Base-by-base conservation (phyloP, 2,113 vertebrate species). In the Anthoscopus minutus region DNA sequence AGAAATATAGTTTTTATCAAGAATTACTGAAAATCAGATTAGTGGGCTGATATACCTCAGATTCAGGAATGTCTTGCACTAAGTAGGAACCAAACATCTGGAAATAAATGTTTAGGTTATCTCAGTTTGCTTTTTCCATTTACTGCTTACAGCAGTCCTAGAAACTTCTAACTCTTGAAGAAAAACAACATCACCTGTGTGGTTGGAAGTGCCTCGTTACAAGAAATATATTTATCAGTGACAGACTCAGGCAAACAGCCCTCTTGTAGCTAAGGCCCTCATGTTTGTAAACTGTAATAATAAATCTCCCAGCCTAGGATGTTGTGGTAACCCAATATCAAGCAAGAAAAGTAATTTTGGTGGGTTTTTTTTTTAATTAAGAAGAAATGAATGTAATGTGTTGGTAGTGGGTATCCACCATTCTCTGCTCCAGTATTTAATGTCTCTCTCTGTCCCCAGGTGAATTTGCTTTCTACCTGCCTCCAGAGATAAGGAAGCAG, bases 391-490 rank as follows among this genome's bases (percentile, higher is more conserved):
- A 33, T 13, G 4, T 42, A 37, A 57, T 35, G 8, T 30, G 13
- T 6, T 20, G 28, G 16, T 86, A 27, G 47, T 65, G 40, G 33
- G 24, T 57, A 38, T 44, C 10, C 4, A 42, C 9, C 20, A 47
- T 13, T 35, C 21, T 83, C 38, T 79, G 25, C 22, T 37, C 12
- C 51, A 38, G 18, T 13, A 18, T 83, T 83, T 95, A 82, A 93
- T 66, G 56, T 14, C 50, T 67, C 19, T 90, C 25, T 92, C 84
- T 69, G n/a, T 96, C n/a, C 89, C 53, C 70, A 99, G 99, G 99
- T 80, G 98, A 99, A 95, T 98, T 98, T 66, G 98, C 98, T 45
- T 98, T 99, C 95, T 97, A 99, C 97, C 96, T 99, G 95, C 98
- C 99, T 48, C 98, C 98, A 54, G 99, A 99, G 76, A 91, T 98